Evolutionary conservation across 2,888 invertebrate genomes (phyloP).

Genomic region (Ophion obscuratus): DNA sequence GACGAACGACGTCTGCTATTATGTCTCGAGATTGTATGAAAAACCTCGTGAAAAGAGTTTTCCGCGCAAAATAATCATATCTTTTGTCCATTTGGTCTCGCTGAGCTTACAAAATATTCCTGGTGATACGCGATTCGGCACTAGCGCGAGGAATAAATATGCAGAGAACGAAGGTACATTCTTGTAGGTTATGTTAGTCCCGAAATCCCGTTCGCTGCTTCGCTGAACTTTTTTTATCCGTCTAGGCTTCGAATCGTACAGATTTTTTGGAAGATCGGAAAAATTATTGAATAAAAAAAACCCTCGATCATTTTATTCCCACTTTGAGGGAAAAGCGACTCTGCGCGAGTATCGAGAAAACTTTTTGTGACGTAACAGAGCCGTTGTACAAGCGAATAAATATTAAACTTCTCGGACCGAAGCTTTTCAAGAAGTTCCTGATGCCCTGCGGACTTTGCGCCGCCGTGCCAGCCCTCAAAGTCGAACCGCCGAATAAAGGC

Average conservation of each 20-base stretch:
- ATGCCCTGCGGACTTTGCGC: slow-evolving; percentile 82
- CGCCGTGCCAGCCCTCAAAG: slow-evolving; percentile 76
- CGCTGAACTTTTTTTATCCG: background rate
- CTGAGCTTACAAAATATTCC: background rate
- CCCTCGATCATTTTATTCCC: background rate
- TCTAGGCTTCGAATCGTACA: background rate
- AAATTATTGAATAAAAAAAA: background rate
- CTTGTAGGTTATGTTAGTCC: slow-evolving; percentile 51
- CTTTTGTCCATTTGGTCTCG: slow-evolving; percentile 1
- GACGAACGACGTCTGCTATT: slow-evolving; percentile 45
- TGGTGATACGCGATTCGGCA: background rate
- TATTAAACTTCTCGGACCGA: slow-evolving; percentile 38
- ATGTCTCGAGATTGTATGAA: slow-evolving; percentile 50
- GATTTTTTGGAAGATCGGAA: background rate
- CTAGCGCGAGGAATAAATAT: slow-evolving; percentile 58
- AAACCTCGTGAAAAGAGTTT: slow-evolving; percentile 30
- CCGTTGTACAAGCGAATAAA: background rate
- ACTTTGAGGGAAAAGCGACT: background rate
- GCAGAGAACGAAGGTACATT: slow-evolving; percentile 69
- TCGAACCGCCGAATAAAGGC: slow-evolving; percentile 65
- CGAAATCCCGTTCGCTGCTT: background rate
- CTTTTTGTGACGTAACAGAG: slow-evolving; percentile 23
- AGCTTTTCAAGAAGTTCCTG: slow-evolving; percentile 82
- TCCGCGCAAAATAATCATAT: slow-evolving; percentile 17
- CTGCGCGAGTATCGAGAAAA: background rate